phyloP scores from a whole-genome alignment of 1,140 invertebrate genomes.

The Drosophila truncata region DNA sequence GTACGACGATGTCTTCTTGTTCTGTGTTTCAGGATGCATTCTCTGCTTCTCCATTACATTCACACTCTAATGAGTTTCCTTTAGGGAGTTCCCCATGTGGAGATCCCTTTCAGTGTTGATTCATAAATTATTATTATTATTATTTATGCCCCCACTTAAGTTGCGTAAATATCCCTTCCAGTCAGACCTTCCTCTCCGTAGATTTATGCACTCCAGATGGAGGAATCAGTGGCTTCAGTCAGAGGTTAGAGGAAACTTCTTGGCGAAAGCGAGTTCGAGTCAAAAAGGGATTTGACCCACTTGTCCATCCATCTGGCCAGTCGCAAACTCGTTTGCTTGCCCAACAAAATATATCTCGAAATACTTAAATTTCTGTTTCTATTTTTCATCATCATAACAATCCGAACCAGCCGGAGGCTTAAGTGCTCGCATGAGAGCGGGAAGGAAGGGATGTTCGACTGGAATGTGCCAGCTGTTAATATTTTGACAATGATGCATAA shows the following conservation, averaged over 20 bases:
- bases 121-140: slow-evolving; percentile 54
- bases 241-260: slow-evolving; percentile 22
- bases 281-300: slow-evolving; percentile 72
- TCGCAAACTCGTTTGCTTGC: slow-evolving; percentile 45
- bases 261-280: slow-evolving; percentile 38
- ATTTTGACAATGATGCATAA: slow-evolving; percentile 83
- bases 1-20: not conserved
- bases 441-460: slow-evolving; percentile 5
- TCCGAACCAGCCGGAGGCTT: slow-evolving; percentile 45
- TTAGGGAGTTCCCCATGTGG: not conserved
- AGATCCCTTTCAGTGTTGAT: slow-evolving; percentile 7
- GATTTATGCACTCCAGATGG: slow-evolving; percentile 51
- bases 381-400: slow-evolving; percentile 72
- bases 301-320: slow-evolving; percentile 39
- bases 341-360: slow-evolving; percentile 60
- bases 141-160: slow-evolving; percentile 27
- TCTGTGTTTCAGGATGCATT: not conserved
- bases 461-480: slow-evolving; percentile 80
- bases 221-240: slow-evolving; percentile 1
- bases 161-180: slow-evolving; percentile 17
- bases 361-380: slow-evolving; percentile 76
- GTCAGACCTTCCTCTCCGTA: slow-evolving; percentile 1
- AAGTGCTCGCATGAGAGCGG: slow-evolving; percentile 59
- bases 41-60: not conserved
- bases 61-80: slow-evolving; percentile 31